Evolutionary conservation across 2,113 vertebrate species (phyloP).

Genomic region (Microcebus jonahi): DNA sequence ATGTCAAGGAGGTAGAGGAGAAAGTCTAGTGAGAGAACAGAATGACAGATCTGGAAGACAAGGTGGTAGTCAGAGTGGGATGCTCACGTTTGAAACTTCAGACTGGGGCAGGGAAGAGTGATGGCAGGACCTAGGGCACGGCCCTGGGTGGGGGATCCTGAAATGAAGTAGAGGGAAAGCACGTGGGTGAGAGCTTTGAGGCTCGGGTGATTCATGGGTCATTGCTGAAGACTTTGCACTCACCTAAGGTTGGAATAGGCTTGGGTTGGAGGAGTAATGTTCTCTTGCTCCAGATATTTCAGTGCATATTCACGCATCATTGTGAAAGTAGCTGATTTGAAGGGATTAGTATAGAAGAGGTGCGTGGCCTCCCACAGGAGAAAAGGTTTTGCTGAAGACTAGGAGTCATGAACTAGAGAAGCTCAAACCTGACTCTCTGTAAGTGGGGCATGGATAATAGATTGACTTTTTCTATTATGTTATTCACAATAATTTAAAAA

Average conservation of each 20-base stretch:
- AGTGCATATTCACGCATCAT: not conserved
- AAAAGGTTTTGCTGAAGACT: not conserved
- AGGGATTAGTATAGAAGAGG: not conserved
- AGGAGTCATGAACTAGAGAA: not conserved
- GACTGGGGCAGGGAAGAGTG: not conserved
- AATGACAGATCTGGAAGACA: not conserved
- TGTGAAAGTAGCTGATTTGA: not conserved
- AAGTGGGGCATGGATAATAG: not conserved
- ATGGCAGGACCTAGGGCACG: not conserved
- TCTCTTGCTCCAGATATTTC: not conserved
- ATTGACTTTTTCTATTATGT: not conserved
- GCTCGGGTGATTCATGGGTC: not conserved
- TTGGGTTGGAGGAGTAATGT: not conserved
- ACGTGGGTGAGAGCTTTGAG: not conserved
- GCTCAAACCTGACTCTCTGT: not conserved
- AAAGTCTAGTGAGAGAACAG: not conserved
- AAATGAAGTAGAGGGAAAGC: not conserved
- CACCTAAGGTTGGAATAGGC: not conserved
- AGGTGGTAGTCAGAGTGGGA: not conserved
- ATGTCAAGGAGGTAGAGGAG: not conserved
- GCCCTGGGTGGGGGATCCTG: not conserved
- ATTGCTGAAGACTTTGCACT: not conserved
- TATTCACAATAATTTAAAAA: not conserved
- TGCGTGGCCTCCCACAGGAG: not conserved
- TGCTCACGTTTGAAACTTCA: not conserved